Conservation (phyloP, 2,888 invertebrate genomes). For the Pecten maximus region DNA sequence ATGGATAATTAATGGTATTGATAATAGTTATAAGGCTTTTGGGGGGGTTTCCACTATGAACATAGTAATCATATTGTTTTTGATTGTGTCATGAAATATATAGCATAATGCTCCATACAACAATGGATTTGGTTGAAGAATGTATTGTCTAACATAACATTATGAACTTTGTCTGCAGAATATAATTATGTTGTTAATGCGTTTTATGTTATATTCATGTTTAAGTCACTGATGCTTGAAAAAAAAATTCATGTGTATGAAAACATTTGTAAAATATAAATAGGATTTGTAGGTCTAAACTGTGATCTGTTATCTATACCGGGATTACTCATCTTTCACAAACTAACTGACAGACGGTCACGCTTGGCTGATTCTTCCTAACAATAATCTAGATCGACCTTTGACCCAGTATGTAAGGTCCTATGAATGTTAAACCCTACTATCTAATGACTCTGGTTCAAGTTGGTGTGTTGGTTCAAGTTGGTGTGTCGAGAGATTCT, state of each 20-base stretch:
- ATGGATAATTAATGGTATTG: neutral
- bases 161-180: neutral
- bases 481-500: slow-evolving; percentile 2
- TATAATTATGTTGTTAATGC: neutral
- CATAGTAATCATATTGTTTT: neutral
- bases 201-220: neutral
- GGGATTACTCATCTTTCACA: neutral
- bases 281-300: neutral
- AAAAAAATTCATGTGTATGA: neutral
- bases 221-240: neutral
- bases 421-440: slow-evolving; percentile 10
- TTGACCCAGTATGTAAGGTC: neutral
- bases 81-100: neutral
- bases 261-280: slow-evolving; percentile 20
- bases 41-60: neutral
- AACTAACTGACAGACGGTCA: neutral
- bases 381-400: slow-evolving; percentile 25
- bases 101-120: neutral
- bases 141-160: neutral
- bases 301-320: neutral
- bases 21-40: neutral
- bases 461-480: neutral
- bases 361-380: neutral
- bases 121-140: neutral
- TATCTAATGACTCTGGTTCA: neutral